Evolutionary conservation across 2,888 invertebrate genomes (phyloP).

Genomic region (Subacronicta megacephala): DNA sequence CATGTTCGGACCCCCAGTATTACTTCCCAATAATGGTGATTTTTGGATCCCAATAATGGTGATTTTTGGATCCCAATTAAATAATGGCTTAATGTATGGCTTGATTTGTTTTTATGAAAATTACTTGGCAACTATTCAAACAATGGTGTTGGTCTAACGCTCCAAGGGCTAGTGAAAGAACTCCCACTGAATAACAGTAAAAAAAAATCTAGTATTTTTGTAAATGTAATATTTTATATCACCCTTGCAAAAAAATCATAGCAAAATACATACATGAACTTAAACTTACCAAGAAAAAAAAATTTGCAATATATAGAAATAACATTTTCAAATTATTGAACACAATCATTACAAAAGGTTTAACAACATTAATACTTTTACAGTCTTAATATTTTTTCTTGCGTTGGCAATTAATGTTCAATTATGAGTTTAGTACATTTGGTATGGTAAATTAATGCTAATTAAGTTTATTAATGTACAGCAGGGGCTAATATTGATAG

Average conservation of each 20-base stretch:
- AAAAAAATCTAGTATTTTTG: not conserved
- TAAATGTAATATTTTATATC: slow-evolving; percentile 12
- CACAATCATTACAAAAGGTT: slow-evolving; percentile 28
- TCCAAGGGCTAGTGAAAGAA: too few species aligned
- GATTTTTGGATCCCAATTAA: too few species aligned
- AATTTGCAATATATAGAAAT: slow-evolving; percentile 37
- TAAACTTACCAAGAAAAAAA: slow-evolving; percentile 36
- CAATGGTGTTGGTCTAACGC: too few species aligned
- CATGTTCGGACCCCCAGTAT: too few species aligned
- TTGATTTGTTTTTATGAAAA: too few species aligned
- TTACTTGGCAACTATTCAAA: too few species aligned
- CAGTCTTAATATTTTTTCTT: slow-evolving; percentile 38
- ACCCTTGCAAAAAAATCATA: slow-evolving; percentile 13
- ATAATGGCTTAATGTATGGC: too few species aligned
- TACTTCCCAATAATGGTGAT: too few species aligned
- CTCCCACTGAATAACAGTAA: not conserved
- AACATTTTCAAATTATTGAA: slow-evolving; percentile 34
- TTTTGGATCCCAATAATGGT: too few species aligned
- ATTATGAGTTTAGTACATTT: slow-evolving; percentile 28
- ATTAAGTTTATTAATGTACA: slow-evolving; percentile 69
- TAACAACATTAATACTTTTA: slow-evolving; percentile 45
- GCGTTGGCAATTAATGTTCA: slow-evolving; percentile 40
- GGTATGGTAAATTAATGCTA: slow-evolving; percentile 21
- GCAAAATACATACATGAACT: slow-evolving; percentile 31
- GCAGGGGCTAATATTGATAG: slow-evolving; percentile 77